A percentile compares a stretch with the other conserved stretches of the same genome.
These are phyloP conservation scores for Sturnus vulgaris DNA, from an alignment of 2,113 vertebrate genomes.

Conservation along the genomic window DNA sequence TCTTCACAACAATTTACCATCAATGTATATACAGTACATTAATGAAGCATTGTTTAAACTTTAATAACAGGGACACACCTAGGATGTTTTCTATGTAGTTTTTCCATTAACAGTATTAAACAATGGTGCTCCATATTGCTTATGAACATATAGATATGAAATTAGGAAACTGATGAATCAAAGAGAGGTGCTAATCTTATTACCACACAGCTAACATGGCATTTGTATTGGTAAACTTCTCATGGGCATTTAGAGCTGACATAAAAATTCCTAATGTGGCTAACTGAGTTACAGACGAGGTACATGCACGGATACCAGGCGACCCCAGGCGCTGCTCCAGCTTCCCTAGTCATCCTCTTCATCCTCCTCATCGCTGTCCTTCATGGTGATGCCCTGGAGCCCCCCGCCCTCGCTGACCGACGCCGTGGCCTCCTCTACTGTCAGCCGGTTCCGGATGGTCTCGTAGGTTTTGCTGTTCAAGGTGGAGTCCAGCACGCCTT, in stretches of 20 bases:
- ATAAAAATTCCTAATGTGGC: conserved; percentile 93
- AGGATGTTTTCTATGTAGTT: conserved; percentile 84
- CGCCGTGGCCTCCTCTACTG: conserved; percentile 92
- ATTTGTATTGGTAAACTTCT: conserved; percentile 89
- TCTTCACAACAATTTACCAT: conserved; percentile 88
- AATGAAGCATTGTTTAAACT: conserved; percentile 92
- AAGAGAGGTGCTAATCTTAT: conserved; percentile 90
- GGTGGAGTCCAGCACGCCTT: conserved; percentile 99
- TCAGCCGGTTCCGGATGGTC: conserved; percentile 93
- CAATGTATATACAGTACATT: conserved; percentile 89
- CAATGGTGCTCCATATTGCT: conserved; percentile 99
- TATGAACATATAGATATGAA: conserved; percentile 96
- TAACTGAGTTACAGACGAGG: conserved; percentile 91
- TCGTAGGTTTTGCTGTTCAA: conserved; percentile 99
- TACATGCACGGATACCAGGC: conserved; percentile 97
- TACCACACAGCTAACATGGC: conserved; percentile 94
- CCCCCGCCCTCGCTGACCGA: conserved; percentile 93
- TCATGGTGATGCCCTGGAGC: conserved; percentile 97
- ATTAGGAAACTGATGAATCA: conserved; percentile 85
- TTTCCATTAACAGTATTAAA: conserved; percentile 91
- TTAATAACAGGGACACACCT: conserved; percentile 90
- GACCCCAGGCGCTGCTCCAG: conserved; percentile 72
- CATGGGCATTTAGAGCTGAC: conserved; percentile 93
- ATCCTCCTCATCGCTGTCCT: conserved; percentile 97
- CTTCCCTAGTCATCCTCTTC: conserved; percentile 84